phyloP scores from a whole-genome alignment of 2,888 invertebrate genomes.

The Acleris literana region DNA sequence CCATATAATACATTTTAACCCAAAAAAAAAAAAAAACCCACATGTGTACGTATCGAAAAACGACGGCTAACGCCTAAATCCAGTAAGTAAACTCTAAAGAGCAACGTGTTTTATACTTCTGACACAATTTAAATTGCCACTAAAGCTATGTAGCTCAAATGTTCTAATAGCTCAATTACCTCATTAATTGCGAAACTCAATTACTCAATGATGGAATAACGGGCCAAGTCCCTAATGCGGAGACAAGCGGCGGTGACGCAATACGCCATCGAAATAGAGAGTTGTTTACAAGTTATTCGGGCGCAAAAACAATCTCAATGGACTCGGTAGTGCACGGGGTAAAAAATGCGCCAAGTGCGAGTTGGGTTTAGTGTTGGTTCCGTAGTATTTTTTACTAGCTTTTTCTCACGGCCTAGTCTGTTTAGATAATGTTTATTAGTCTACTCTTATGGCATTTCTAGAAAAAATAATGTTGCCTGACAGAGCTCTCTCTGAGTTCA shows the following conservation, averaged over 20 bases:
- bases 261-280: slow-evolving; percentile 61
- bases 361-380: neutral
- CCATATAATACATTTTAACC: no score
- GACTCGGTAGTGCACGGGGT: slow-evolving; percentile 6
- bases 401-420: neutral
- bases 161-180: slow-evolving; percentile 23
- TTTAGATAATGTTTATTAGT: no score
- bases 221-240: slow-evolving; percentile 20
- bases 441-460: no score
- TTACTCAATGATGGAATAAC: slow-evolving; percentile 24
- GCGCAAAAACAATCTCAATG: slow-evolving; percentile 23
- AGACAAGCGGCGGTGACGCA: slow-evolving; percentile 19
- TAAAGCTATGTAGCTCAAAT: slow-evolving; percentile 2
- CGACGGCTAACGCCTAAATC: no score
- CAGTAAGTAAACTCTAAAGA: no score
- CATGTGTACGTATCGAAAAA: no score
- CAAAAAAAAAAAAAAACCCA: no score
- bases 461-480: no score
- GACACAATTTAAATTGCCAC: neutral
- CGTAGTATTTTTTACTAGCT: neutral
- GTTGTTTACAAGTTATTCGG: slow-evolving; percentile 58
- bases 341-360: slow-evolving; percentile 8
- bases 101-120: neutral
- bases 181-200: slow-evolving; percentile 20
- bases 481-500: no score